Percentiles rank a stretch among this genome's conserved stretches.
These are phyloP conservation scores for Noctua pronuba DNA, from an alignment of 2,888 invertebrate species.

Conservation along the genomic window DNA sequence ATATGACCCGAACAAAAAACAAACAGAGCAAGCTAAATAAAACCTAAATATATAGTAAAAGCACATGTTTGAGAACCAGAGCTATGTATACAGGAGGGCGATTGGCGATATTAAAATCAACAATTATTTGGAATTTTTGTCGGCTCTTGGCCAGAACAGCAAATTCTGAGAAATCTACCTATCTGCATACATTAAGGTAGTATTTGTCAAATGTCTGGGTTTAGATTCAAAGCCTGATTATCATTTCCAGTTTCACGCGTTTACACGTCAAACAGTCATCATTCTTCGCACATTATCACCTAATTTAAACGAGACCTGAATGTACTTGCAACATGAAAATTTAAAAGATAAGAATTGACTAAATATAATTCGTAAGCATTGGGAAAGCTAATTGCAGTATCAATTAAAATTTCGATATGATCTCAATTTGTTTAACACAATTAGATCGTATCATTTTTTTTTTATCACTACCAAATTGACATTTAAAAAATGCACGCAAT, in stretches of 20 bases:
- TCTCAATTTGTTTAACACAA: slow-evolving; percentile 3
- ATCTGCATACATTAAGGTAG: neutral
- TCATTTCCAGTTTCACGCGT: too few species aligned
- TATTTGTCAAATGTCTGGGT: neutral
- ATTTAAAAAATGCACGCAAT: neutral
- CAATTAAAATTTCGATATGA: slow-evolving; percentile 12
- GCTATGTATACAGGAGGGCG: neutral
- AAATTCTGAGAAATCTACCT: neutral
- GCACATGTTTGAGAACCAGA: neutral
- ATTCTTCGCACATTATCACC: neutral
- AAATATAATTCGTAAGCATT: neutral
- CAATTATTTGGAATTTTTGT: neutral
- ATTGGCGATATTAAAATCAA: neutral
- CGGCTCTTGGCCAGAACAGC: neutral
- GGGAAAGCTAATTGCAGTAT: slow-evolving; percentile 4
- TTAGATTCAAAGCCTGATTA: neutral
- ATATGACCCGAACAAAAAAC: too few species aligned
- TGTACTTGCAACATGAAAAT: neutral
- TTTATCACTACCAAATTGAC: neutral
- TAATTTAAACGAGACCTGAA: neutral
- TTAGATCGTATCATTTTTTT: slow-evolving; percentile 1
- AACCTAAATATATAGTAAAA: neutral
- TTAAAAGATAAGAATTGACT: neutral
- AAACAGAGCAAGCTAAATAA: too few species aligned
- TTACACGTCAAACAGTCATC: neutral